Evolutionary conservation across 1,140 invertebrate species (phyloP).

Genomic region (Bombus terrestris): DNA sequence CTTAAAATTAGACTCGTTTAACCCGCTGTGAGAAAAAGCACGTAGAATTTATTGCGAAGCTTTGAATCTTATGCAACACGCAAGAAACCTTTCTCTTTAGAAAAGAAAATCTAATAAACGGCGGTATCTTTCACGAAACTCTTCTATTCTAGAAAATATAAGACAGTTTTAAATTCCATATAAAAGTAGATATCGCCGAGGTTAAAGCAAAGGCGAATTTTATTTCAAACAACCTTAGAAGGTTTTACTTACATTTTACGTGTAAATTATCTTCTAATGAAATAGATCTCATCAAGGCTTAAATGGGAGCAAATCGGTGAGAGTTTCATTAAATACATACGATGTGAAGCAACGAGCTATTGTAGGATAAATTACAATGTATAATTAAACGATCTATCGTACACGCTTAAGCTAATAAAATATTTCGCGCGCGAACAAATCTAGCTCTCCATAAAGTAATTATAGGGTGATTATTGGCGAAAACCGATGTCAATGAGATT

Average conservation of each 20-base stretch:
- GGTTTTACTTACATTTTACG: background rate
- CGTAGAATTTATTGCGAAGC: background rate
- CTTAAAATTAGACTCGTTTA: background rate
- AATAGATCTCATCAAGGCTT: background rate
- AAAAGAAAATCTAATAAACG: background rate
- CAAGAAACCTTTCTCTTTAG: background rate
- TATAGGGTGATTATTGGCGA: slow-evolving; percentile 3
- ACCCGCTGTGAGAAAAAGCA: background rate
- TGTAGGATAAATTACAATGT: background rate
- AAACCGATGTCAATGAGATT: background rate
- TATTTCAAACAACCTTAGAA: background rate
- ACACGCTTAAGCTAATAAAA: slow-evolving; percentile 18
- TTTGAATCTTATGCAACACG: background rate
- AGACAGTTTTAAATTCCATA: background rate
- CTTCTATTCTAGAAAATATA: background rate
- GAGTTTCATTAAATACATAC: background rate
- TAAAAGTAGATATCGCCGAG: background rate
- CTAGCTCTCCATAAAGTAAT: background rate
- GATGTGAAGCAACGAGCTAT: background rate
- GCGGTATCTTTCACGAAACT: background rate
- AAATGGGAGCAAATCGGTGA: background rate
- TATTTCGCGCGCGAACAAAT: slow-evolving; percentile 10
- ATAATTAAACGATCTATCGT: slow-evolving; percentile 29
- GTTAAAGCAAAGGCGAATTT: background rate
- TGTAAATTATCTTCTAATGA: background rate